Conservation (phyloP, 2,888 invertebrate species). For the Pristionchus japonicus region DNA sequence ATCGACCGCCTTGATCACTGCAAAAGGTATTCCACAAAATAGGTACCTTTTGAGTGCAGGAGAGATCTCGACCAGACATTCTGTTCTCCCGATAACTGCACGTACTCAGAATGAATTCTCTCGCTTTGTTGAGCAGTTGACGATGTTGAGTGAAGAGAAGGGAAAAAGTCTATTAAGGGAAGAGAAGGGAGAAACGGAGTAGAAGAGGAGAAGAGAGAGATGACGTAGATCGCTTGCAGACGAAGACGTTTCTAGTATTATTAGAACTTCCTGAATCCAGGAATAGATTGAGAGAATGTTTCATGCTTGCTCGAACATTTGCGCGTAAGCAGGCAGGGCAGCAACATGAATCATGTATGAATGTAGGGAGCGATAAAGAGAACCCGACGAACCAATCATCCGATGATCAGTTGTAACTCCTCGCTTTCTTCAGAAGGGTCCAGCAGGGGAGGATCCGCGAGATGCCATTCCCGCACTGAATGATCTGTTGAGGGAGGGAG, state of each 20-base stretch:
- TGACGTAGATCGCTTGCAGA: neutral
- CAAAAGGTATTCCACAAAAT: constrained; percentile 1
- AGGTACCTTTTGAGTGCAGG: neutral
- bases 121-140: constrained; percentile 9
- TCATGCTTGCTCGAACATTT: no score
- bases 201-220: neutral
- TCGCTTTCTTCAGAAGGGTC: constrained; percentile 62
- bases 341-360: no score
- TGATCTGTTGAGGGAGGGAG: constrained; percentile 55
- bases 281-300: neutral
- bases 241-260: neutral
- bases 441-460: constrained; percentile 68
- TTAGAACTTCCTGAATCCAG: neutral
- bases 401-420: neutral
- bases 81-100: neutral
- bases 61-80: constrained; percentile 8
- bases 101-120: neutral
- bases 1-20: neutral
- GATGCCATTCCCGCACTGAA: constrained; percentile 68
- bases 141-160: neutral
- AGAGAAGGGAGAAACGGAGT: neutral
- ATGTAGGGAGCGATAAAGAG: no score
- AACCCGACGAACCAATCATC: neutral
- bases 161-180: neutral
- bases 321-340: no score